Base-by-base conservation (phyloP, 2,113 vertebrate genomes). In the Pachyramphus minor region DNA sequence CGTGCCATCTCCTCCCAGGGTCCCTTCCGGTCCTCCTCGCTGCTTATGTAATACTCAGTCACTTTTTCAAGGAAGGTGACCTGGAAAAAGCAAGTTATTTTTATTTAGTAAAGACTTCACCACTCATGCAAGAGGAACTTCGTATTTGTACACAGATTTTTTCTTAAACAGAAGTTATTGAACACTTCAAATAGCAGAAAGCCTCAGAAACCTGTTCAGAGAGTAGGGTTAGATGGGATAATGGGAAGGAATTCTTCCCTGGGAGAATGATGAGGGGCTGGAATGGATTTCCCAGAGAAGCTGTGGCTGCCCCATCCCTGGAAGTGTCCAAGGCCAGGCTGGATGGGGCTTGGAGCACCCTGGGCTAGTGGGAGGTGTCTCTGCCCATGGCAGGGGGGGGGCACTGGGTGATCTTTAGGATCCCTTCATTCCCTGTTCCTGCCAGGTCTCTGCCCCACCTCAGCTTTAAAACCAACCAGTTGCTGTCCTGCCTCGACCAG, bases 1-100 rank as follows among this genome's bases (percentile, higher is more conserved):
- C 99, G 97, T 0, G 99, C 99, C 45, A 99, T 94, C 98, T 99
- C 98, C 90, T 99, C 99, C 99, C 99, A 99, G 5, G 99, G 99
- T 17, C 99, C 99, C 24, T 96, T 98, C 1, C 99, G 98, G 52
- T 99, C 99, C 97, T 99, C 99, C 83, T 99, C 98, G 6, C 96
- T 96, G 96, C 98, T 99, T 49, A 98, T 85, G 14, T 99, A 99
- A 97, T 99, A 98, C 97, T 99, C 98, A 3, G 98, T 99, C 50
- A 99, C 98, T 31, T 98, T 91, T 9, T 99, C 99, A 30, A 98
- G 96, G 97, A 99, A 99, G 22, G 98, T 98, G 14, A 99, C 99
- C 99, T 99, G 96, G 17, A 89, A 94, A 41, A 87, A 28, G 66
- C 2, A 63, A 74, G 37, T 8, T 8, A 12, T 39, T 64, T 31